Conservation (phyloP, 2,888 invertebrate species). For the Galerucella calmariensis region DNA sequence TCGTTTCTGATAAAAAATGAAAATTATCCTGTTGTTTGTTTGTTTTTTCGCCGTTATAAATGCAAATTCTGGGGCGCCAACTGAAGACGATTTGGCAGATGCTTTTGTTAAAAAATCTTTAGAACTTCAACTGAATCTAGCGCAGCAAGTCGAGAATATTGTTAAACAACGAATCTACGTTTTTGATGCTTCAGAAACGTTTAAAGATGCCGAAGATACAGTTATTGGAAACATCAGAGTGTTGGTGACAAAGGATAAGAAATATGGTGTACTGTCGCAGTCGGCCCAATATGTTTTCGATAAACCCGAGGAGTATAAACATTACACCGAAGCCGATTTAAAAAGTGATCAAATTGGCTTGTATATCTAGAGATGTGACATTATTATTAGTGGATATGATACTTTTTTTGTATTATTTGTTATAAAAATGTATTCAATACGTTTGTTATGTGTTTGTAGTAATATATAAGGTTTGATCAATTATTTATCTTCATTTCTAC, state of each 20-base stretch:
- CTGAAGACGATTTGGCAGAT: slow-evolving; percentile 7
- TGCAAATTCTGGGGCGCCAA: background rate
- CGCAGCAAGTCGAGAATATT: background rate
- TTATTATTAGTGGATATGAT: background rate
- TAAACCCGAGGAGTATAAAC: background rate
- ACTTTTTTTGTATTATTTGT: no score
- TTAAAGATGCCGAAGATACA: slow-evolving; percentile 10
- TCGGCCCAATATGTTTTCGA: slow-evolving; percentile 18
- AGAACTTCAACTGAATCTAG: slow-evolving; percentile 22
- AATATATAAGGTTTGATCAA: no score
- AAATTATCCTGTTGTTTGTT: background rate
- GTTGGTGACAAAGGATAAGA: slow-evolving; percentile 18
- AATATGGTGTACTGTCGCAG: slow-evolving; percentile 22
- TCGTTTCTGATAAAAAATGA: background rate
- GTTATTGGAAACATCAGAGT: slow-evolving; percentile 23
- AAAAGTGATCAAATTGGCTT: slow-evolving; percentile 18
- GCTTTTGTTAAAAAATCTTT: slow-evolving; percentile 21
- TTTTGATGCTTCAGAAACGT: slow-evolving; percentile 15
- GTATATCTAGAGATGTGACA: slow-evolving; percentile 13
- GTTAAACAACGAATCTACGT: slow-evolving; percentile 14
- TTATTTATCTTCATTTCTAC: no score
- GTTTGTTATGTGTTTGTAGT: no score
- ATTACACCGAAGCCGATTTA: slow-evolving; percentile 1
- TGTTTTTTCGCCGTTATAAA: background rate
- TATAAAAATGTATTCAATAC: no score